Evolutionary conservation across 64 coral and sea anemone species (phyloP).

Genomic region (Hydrozoanthus tunicans): DNA sequence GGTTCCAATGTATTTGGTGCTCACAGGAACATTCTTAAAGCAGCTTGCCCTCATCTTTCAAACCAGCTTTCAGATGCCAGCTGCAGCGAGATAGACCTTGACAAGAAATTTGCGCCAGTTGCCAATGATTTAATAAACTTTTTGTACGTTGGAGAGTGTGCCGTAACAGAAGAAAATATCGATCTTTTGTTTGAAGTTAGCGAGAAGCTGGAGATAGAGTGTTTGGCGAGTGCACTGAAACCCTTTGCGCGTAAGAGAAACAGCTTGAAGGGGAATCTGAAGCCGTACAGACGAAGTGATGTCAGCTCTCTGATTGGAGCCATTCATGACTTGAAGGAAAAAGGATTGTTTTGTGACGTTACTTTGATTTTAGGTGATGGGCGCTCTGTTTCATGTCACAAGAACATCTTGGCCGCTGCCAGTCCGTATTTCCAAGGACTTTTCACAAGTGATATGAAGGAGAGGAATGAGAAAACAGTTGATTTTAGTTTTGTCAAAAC

Average conservation of each 20-base stretch:
- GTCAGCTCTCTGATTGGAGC: background rate
- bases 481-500: conserved; percentile 58
- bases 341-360: conserved; percentile 41
- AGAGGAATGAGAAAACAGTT: conserved; percentile 33
- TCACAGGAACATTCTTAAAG: conserved; percentile 24
- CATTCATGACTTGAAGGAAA: conserved; percentile 19
- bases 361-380: conserved; percentile 29
- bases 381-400: conserved; percentile 23
- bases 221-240: conserved; percentile 20
- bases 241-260: conserved; percentile 28
- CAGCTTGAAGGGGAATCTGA: conserved; percentile 35
- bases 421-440: conserved; percentile 53
- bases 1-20: conserved; percentile 1
- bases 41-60: conserved; percentile 21
- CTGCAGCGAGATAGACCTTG: conserved; percentile 28
- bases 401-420: conserved; percentile 51
- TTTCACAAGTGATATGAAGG: conserved; percentile 54
- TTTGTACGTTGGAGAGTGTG: conserved; percentile 25
- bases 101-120: conserved; percentile 30
- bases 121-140: conserved; percentile 28
- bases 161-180: conserved; percentile 37
- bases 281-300: conserved; percentile 40
- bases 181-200: conserved; percentile 45
- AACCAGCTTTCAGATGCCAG: background rate
- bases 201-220: conserved; percentile 39